phyloP scores from a whole-genome alignment of 1,140 invertebrate species.

The Diorhabda elongata region DNA sequence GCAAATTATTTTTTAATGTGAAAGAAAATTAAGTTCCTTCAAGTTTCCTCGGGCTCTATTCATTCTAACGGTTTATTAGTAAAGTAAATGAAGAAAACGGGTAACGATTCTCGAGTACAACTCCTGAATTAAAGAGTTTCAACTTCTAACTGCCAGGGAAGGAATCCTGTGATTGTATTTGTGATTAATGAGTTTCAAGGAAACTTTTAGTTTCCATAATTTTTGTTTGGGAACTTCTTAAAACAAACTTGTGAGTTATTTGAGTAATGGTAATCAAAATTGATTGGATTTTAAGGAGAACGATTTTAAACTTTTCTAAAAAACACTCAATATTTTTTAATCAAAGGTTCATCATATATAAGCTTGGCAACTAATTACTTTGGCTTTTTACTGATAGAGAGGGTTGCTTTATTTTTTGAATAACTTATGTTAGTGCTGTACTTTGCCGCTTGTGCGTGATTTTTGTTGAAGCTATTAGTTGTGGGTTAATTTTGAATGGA shows the following conservation, averaged over 20 bases:
- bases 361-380: too few relatives aligned
- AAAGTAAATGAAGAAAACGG: neutral
- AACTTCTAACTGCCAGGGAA: neutral
- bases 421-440: too few relatives aligned
- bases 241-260: neutral
- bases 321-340: too few relatives aligned
- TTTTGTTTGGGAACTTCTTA: neutral
- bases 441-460: too few relatives aligned
- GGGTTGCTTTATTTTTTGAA: too few relatives aligned
- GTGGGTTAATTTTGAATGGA: too few relatives aligned
- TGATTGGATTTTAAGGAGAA: too few relatives aligned
- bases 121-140: slow-evolving; percentile 2
- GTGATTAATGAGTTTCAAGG: neutral
- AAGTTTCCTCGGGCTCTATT: neutral
- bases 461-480: too few relatives aligned
- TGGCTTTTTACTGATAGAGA: too few relatives aligned
- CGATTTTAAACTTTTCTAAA: too few relatives aligned
- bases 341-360: too few relatives aligned
- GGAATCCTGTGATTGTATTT: neutral
- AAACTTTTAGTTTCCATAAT: neutral
- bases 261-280: too few relatives aligned
- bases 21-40: neutral
- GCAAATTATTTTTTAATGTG: neutral
- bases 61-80: neutral
- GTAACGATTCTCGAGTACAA: neutral